phyloP scores from a whole-genome alignment of 2,113 vertebrate genomes.

The Illadopsis cleaveri region DNA sequence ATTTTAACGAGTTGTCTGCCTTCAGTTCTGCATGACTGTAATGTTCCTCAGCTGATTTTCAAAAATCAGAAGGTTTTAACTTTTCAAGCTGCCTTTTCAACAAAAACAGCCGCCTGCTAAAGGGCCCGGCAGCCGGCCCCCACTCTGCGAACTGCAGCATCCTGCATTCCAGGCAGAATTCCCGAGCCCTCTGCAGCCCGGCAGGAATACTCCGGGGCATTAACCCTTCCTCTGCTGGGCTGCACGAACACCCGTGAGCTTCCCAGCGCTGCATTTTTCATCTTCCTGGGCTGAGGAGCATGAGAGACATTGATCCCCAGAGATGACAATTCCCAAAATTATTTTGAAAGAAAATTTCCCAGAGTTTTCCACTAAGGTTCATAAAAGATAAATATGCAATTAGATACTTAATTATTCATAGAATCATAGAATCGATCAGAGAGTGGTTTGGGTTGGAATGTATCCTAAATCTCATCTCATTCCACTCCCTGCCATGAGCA shows the following conservation, averaged over 20 bases:
- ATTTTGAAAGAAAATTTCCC: not conserved
- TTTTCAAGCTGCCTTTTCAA: slow-evolving; percentile 64
- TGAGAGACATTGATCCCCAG: not conserved
- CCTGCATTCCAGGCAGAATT: not conserved
- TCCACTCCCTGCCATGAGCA: not conserved
- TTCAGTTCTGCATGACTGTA: slow-evolving; percentile 34
- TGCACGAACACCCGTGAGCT: not conserved
- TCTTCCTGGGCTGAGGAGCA: not conserved
- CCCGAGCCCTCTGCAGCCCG: not conserved
- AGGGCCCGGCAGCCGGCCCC: not conserved
- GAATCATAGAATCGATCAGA: not conserved
- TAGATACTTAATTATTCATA: not conserved
- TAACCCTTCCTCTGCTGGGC: not conserved
- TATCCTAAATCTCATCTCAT: not conserved
- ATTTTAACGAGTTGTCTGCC: slow-evolving; percentile 66
- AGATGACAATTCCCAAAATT: not conserved
- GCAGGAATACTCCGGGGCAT: not conserved
- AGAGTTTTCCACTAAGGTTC: not conserved
- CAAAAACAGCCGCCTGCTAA: slow-evolving; percentile 22
- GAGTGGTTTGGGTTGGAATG: not conserved
- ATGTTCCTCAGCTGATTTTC: slow-evolving; percentile 67
- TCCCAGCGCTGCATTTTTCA: not conserved
- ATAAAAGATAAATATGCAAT: not conserved
- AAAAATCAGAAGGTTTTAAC: slow-evolving; percentile 57
- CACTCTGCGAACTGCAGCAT: not conserved